phyloP scores from a whole-genome alignment of 2,113 vertebrate species.

The Oxyruncus cristatus region DNA sequence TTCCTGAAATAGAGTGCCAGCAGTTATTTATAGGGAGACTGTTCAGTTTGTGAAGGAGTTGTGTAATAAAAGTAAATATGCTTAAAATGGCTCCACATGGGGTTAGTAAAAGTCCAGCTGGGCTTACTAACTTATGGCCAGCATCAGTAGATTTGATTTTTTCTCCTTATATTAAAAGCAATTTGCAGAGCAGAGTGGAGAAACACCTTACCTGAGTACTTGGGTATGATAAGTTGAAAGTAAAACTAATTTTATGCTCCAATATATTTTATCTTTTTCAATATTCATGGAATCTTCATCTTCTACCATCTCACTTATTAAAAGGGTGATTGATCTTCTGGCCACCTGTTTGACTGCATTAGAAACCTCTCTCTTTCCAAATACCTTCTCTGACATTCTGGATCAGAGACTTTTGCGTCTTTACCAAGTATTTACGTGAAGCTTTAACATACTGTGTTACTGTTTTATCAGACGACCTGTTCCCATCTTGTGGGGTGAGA shows the following conservation, averaged over 20 bases:
- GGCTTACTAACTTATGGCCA: neutral
- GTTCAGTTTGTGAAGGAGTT: neutral
- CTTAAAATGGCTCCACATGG: neutral
- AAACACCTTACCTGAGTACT: neutral
- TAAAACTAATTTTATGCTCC: neutral
- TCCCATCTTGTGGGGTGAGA: neutral
- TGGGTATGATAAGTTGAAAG: neutral
- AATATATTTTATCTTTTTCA: neutral
- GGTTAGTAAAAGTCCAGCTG: neutral
- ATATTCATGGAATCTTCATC: neutral
- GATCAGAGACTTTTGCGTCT: neutral
- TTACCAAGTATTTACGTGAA: neutral
- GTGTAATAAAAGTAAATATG: neutral
- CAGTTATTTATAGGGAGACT: neutral
- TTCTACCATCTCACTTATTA: neutral
- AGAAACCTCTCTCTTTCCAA: neutral
- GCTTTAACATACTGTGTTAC: neutral
- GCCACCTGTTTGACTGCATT: neutral
- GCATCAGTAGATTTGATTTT: neutral
- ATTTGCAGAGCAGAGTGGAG: neutral
- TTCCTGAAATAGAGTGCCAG: neutral
- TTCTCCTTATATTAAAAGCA: neutral
- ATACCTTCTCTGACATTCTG: neutral
- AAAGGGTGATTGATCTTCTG: neutral
- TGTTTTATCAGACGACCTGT: neutral